Conservation (phyloP, 2,888 invertebrate species). For the Caradrina kadenii region DNA sequence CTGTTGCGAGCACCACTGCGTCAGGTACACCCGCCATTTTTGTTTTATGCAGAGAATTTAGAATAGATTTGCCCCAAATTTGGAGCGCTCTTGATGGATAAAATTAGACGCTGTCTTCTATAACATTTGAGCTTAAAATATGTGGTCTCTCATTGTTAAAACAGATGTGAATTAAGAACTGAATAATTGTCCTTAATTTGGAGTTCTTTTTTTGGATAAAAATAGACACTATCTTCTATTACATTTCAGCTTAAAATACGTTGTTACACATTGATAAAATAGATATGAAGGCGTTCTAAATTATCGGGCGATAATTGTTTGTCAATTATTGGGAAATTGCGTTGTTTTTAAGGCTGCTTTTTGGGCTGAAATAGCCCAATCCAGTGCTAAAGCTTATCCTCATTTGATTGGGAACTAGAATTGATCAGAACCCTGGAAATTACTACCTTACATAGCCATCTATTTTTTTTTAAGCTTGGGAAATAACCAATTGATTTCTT, state of each 20-base stretch:
- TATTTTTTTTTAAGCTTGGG: too few relatives aligned
- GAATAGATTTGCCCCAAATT: background rate
- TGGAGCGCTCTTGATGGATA: background rate
- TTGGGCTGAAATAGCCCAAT: background rate
- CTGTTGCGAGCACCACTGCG: conserved; percentile 57
- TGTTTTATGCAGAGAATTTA: conserved; percentile 21
- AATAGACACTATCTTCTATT: background rate
- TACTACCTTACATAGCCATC: too few relatives aligned
- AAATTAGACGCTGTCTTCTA: background rate
- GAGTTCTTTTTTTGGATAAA: background rate
- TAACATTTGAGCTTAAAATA: background rate
- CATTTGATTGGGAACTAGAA: conserved; percentile 7
- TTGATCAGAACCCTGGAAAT: conserved; percentile 7
- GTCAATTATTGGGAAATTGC: too few relatives aligned
- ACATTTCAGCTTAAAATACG: background rate
- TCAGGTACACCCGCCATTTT: conserved; percentile 80
- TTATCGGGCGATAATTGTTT: background rate
- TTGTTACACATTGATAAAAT: background rate
- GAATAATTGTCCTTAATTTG: background rate
- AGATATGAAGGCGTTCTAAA: background rate
- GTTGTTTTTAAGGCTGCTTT: background rate
- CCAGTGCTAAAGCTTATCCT: background rate
- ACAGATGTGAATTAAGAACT: background rate
- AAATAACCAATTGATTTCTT: too few relatives aligned
- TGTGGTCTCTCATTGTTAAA: background rate